Percentiles rank a stretch among this genome's conserved stretches.
Conservation (phyloP, 92 coral and sea anemone genomes). For the Porites lobata region DNA sequence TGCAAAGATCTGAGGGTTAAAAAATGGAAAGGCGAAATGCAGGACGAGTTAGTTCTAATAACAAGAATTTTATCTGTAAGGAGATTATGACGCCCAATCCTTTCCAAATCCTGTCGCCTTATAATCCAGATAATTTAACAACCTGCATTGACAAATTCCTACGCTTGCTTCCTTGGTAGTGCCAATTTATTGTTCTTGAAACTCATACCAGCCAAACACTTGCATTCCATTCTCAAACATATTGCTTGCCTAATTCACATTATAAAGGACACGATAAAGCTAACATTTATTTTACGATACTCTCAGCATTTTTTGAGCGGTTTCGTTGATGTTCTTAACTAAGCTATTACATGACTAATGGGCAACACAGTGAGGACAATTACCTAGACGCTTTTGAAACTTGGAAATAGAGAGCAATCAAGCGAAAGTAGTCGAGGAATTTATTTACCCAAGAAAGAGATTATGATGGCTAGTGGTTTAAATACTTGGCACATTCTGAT, state of each 20-base stretch:
- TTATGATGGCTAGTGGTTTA: neutral
- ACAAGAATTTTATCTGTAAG: slow-evolving; percentile 37
- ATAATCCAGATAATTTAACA: slow-evolving; percentile 41
- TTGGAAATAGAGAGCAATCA: neutral
- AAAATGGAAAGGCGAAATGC: neutral
- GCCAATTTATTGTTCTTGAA: neutral
- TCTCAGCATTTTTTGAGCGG: neutral
- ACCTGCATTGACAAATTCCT: slow-evolving; percentile 22
- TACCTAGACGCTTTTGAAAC: neutral
- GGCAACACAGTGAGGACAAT: neutral
- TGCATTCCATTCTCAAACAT: neutral
- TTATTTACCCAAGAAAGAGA: neutral
- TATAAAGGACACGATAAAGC: no score
- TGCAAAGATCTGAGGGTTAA: neutral
- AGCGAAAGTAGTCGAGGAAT: neutral
- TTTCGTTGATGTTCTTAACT: neutral
- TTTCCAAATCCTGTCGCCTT: slow-evolving; percentile 33
- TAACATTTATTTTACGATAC: neutral
- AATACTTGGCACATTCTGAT: neutral
- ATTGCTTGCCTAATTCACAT: neutral
- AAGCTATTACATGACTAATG: neutral
- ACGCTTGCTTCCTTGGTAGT: neutral
- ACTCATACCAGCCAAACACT: neutral
- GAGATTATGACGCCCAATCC: slow-evolving; percentile 33
- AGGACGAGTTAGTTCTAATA: slow-evolving; percentile 26